phyloP scores from a whole-genome alignment of 2,797 vertebrate genomes.

The Coranthus polyacanthus region DNA sequence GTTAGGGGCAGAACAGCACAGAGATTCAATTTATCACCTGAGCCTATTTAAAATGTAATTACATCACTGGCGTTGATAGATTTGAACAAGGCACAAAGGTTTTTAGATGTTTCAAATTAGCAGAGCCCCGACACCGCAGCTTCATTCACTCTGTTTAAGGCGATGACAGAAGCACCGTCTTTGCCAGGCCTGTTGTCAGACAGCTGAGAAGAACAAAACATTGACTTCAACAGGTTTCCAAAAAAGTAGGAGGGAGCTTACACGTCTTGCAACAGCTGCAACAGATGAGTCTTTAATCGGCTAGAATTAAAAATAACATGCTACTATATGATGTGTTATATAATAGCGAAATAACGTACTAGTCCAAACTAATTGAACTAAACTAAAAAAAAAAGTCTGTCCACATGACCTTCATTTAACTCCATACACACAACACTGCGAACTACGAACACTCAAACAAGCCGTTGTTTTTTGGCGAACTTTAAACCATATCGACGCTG shows the following conservation, averaged over 20 bases:
- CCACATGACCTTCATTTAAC: too few relatives aligned
- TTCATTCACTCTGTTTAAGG: slow-evolving; percentile 52
- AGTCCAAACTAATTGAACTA: too few relatives aligned
- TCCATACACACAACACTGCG: too few relatives aligned
- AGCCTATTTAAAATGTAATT: slow-evolving; percentile 83
- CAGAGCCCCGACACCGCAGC: slow-evolving; percentile 45
- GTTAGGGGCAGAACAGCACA: slow-evolving; percentile 75
- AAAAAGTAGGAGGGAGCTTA: not conserved
- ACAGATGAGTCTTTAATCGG: too few relatives aligned
- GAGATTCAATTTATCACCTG: slow-evolving; percentile 81
- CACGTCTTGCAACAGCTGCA: not conserved
- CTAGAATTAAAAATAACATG: too few relatives aligned
- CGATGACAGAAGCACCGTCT: slow-evolving; percentile 45
- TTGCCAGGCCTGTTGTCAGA: slow-evolving; percentile 32
- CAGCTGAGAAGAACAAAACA: slow-evolving; percentile 25
- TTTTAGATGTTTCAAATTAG: slow-evolving; percentile 78
- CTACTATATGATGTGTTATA: too few relatives aligned
- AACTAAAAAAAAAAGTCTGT: too few relatives aligned
- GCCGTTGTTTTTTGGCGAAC: too few relatives aligned
- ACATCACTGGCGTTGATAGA: slow-evolving; percentile 80
- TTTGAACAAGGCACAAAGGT: slow-evolving; percentile 77
- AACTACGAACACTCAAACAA: too few relatives aligned
- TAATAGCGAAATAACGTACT: too few relatives aligned
- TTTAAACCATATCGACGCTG: too few relatives aligned
- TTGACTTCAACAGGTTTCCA: slow-evolving; percentile 10